Evolutionary conservation across 2,888 invertebrate genomes (phyloP).

Genomic region (Pemphredon lugubris): DNA sequence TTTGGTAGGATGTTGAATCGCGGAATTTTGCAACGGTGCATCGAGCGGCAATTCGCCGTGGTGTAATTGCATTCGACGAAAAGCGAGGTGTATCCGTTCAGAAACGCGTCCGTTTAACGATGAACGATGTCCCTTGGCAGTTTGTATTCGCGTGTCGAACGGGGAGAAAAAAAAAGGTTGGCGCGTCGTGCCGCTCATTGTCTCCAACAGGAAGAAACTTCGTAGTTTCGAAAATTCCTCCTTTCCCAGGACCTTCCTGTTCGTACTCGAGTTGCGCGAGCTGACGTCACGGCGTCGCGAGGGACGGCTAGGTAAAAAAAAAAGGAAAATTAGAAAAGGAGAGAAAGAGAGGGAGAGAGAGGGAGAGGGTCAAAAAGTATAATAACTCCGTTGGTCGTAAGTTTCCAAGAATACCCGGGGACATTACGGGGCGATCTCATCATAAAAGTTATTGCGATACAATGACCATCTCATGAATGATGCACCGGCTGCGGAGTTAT

Average conservation of each 20-base stretch:
- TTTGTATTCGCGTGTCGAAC: no score
- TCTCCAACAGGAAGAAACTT: no score
- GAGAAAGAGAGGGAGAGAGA: neutral
- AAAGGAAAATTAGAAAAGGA: neutral
- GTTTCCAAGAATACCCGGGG: constrained; percentile 44
- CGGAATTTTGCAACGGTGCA: no score
- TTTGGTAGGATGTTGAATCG: no score
- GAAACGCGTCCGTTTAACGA: no score
- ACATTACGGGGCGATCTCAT: constrained; percentile 53
- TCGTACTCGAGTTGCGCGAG: neutral
- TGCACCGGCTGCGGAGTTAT: constrained; percentile 61
- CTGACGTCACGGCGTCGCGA: neutral
- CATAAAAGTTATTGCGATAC: constrained; percentile 66
- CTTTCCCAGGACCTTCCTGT: neutral
- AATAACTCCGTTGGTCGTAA: constrained; percentile 32
- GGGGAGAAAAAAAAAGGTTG: no score
- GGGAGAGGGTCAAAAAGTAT: constrained; percentile 15
- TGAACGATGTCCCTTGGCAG: no score
- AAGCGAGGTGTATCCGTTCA: no score
- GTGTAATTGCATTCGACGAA: no score
- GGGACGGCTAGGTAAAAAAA: neutral
- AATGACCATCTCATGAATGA: constrained; percentile 65
- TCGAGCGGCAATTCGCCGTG: no score
- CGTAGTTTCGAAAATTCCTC: constrained; percentile 1
- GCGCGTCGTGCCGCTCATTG: no score